These are phyloP conservation scores for Dasyornis broadbenti DNA, from an alignment of 2,113 vertebrate species.

Conservation along the genomic window DNA sequence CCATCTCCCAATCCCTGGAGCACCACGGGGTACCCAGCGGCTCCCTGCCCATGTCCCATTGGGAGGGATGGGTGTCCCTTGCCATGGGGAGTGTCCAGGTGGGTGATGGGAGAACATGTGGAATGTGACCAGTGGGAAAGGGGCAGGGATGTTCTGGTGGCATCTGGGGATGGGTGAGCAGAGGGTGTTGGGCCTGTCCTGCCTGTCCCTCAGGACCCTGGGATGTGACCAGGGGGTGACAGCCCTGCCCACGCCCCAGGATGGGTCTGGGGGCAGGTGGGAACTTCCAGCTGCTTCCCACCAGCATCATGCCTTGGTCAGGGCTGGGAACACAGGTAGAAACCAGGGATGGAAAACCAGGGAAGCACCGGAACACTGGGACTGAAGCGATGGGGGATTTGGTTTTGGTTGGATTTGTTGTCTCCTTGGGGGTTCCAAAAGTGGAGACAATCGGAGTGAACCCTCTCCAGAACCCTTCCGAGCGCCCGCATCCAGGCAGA, in stretches of 20 bases:
- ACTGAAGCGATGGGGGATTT: accelerated
- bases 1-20: neutral
- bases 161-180: neutral
- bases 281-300: neutral
- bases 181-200: neutral
- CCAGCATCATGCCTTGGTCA: neutral
- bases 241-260: neutral
- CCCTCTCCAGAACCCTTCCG: accelerated
- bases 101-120: accelerated
- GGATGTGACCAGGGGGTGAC: neutral
- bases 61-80: neutral
- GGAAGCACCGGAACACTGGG: accelerated
- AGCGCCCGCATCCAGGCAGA: accelerated
- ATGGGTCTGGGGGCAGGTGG: neutral
- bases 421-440: neutral
- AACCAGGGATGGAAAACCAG: neutral
- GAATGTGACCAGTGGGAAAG: accelerated
- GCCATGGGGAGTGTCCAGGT: accelerated
- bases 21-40: accelerated
- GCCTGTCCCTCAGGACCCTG: neutral
- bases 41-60: neutral
- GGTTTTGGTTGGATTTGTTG: neutral
- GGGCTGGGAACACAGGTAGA: accelerated
- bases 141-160: neutral
- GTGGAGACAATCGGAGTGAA: accelerated